Base-by-base conservation (phyloP, 2,888 invertebrate genomes). In the Zele albiditarsus region DNA sequence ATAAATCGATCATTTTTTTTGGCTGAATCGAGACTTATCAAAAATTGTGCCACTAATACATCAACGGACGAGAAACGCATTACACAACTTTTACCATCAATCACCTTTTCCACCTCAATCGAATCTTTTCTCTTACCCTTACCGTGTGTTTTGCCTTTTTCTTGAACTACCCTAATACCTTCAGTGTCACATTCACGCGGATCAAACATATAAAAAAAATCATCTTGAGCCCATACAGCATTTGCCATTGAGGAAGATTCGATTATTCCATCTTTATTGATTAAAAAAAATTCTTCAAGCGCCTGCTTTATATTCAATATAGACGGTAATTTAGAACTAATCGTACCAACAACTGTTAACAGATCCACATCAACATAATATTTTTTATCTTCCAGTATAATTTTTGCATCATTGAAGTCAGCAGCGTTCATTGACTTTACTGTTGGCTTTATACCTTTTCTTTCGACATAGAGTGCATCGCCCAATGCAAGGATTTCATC, bases 171-270 rank as follows among this genome's bases (percentile, higher is more conserved):
- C 85, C 72, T 90, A 63, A 80, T 83, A 82, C 89, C 88, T 2
- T 27, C 5, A 0, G 69, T 33, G 33, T 87, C 86, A 71, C 88
- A 92, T 89, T 90, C 90, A 79, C 82, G 82, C 0, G 94, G 93
- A 83, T 94, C 93, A 81, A 92, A 94, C 74, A 92, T 82, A 79
- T 93, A 94, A 72, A 91, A 92, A 63, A 89, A 89, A 1, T 91
- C 91, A 1, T 91, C 91, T 68, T 91, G 91, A 1, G 90, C 90
- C 92, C 93, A 94, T 25, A 93, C 90, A 0, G 92, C 92, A 0
- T 91, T 88, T 1, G 85, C 81, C 83, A 84, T 83, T 12, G 82
- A 79, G 0, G 84, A 80, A 3, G 85, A 84, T 65, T 89, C 88
- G 28, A 89, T 77, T 16, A 88, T 78, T 0, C 88, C 88, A 6